phyloP scores from a whole-genome alignment of 1,140 invertebrate species.

The Ctenoplectra terminalis region DNA sequence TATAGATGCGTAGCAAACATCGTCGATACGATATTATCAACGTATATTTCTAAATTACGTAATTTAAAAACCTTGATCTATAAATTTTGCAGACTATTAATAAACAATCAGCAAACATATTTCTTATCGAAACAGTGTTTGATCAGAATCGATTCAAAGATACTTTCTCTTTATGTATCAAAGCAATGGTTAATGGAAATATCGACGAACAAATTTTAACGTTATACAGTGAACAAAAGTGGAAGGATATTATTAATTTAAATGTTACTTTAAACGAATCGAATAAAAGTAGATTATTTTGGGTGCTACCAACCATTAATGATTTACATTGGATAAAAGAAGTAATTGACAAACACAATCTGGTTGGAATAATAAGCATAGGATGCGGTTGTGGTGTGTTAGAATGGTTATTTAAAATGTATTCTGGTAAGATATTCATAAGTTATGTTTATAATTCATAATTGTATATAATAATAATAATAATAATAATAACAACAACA shows the following conservation, averaged over 20 bases:
- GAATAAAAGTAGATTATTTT: constrained; percentile 81
- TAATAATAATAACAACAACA: too few relatives aligned
- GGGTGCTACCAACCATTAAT: constrained; percentile 84
- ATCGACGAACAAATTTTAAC: constrained; percentile 67
- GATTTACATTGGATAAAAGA: constrained; percentile 81
- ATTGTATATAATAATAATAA: too few relatives aligned
- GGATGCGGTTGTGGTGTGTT: constrained; percentile 85
- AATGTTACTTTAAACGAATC: constrained; percentile 53
- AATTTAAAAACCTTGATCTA: background rate
- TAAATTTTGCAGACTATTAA: constrained; percentile 18
- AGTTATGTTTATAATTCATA: background rate
- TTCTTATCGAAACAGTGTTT: background rate
- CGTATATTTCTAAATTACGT: constrained; percentile 14
- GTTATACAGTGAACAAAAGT: constrained; percentile 68
- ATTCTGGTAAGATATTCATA: constrained; percentile 75
- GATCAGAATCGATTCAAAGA: background rate
- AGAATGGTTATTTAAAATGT: constrained; percentile 84
- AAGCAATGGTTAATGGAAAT: constrained; percentile 47
- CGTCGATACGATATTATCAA: background rate
- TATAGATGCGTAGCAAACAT: too few relatives aligned
- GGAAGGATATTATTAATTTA: constrained; percentile 70
- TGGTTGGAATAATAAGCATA: constrained; percentile 81
- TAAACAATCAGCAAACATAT: constrained; percentile 1
- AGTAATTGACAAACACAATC: constrained; percentile 65
- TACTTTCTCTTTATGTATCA: background rate